Evolutionary conservation across 2,888 invertebrate genomes (phyloP).

Genomic region (Blomia tropicalis): DNA sequence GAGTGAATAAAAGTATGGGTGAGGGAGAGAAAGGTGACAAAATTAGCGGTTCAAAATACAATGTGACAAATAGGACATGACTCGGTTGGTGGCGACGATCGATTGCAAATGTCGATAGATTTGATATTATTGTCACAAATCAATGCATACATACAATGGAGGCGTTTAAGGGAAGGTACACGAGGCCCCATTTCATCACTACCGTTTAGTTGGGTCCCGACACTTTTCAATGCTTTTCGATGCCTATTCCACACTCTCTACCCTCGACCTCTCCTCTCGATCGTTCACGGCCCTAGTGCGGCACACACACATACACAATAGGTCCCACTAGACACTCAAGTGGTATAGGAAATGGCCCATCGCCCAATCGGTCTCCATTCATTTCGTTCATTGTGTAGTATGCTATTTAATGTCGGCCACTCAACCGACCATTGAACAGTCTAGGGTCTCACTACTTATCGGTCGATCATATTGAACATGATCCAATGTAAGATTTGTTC

Average conservation of each 20-base stretch:
- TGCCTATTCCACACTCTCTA: too few relatives aligned
- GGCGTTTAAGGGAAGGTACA: slow-evolving; percentile 13
- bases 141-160: slow-evolving; percentile 9
- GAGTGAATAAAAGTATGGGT: neutral
- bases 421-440: neutral
- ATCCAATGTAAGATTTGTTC: neutral
- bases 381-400: neutral
- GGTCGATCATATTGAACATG: neutral
- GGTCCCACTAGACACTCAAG: neutral
- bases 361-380: neutral
- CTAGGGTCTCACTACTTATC: neutral
- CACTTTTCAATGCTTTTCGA: neutral
- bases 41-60: slow-evolving; percentile 3
- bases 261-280: too few relatives aligned
- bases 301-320: neutral
- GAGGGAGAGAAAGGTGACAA: slow-evolving; percentile 1
- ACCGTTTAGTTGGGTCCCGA: neutral
- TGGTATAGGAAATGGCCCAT: slow-evolving; percentile 14
- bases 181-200: too few relatives aligned
- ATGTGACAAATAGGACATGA: slow-evolving; percentile 9
- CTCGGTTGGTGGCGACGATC: neutral
- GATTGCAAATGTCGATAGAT: too few relatives aligned
- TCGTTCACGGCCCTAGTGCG: neutral
- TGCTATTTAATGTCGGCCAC: neutral
- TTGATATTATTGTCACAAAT: too few relatives aligned